These are phyloP conservation scores for Kuschelorhynchus macadamiae DNA, from an alignment of 2,888 invertebrate species.

Conservation along the genomic window DNA sequence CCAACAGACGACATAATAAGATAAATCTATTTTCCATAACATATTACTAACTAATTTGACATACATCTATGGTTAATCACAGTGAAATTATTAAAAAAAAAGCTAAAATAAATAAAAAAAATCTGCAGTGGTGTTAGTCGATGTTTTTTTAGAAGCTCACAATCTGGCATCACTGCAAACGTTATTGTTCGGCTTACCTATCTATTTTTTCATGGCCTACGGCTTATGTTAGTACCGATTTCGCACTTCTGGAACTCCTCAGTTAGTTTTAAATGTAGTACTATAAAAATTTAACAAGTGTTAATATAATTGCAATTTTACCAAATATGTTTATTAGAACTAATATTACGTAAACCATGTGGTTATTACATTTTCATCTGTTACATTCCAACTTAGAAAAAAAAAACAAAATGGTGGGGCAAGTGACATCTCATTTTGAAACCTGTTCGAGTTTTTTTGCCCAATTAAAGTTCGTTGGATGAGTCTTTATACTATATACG, in stretches of 20 bases:
- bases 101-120: slow-evolving; percentile 7
- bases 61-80: slow-evolving; percentile 4
- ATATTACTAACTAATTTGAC: no score
- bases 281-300: slow-evolving; percentile 59
- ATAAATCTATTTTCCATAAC: no score
- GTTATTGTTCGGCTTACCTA: slow-evolving; percentile 54
- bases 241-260: slow-evolving; percentile 27
- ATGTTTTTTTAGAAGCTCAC: slow-evolving; percentile 5
- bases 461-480: no score
- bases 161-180: slow-evolving; percentile 38
- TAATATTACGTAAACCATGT: no score
- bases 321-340: background rate
- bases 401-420: no score
- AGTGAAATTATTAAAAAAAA: slow-evolving; percentile 13
- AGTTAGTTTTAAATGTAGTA: slow-evolving; percentile 60
- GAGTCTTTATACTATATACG: no score
- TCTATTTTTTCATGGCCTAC: slow-evolving; percentile 43
- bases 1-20: background rate
- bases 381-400: no score
- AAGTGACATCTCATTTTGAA: no score
- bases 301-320: slow-evolving; percentile 6
- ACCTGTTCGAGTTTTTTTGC: no score
- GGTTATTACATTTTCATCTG: no score
- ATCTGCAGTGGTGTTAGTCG: slow-evolving; percentile 25
- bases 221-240: slow-evolving; percentile 32